Conservation (phyloP, 2,113 vertebrate genomes). For the Oceanodroma tethys region DNA sequence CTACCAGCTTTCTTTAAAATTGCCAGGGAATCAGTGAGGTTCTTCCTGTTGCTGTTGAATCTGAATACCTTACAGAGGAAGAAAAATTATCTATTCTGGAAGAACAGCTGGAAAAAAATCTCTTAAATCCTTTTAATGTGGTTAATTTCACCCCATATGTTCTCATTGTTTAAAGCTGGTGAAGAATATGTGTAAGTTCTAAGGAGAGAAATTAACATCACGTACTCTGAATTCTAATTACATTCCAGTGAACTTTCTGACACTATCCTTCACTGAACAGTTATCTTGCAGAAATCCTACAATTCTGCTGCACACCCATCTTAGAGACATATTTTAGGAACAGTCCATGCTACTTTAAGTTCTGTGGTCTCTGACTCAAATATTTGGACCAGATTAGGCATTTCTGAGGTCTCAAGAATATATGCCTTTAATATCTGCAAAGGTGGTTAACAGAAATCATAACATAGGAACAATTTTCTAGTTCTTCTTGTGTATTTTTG, state of each 20-base stretch:
- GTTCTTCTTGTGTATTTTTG: neutral
- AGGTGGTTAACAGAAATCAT: neutral
- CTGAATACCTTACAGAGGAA: neutral
- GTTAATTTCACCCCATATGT: neutral
- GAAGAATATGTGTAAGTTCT: neutral
- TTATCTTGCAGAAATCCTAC: neutral
- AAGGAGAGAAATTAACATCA: neutral
- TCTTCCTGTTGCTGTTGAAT: neutral
- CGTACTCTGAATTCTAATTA: neutral
- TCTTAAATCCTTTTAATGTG: too few species aligned
- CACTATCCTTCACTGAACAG: neutral
- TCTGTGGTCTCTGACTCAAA: neutral
- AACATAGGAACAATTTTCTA: neutral
- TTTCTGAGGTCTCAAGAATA: neutral
- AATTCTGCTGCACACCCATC: neutral
- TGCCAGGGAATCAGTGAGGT: neutral
- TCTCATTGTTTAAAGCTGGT: neutral
- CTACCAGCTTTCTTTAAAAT: neutral
- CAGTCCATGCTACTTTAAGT: neutral
- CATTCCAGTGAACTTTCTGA: neutral
- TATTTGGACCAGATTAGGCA: neutral
- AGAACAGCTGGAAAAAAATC: neutral
- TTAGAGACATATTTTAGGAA: neutral
- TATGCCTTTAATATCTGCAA: neutral
- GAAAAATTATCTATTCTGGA: neutral